Evolutionary conservation across 2,113 vertebrate genomes (phyloP).

Genomic region (Antennarius striatus): DNA sequence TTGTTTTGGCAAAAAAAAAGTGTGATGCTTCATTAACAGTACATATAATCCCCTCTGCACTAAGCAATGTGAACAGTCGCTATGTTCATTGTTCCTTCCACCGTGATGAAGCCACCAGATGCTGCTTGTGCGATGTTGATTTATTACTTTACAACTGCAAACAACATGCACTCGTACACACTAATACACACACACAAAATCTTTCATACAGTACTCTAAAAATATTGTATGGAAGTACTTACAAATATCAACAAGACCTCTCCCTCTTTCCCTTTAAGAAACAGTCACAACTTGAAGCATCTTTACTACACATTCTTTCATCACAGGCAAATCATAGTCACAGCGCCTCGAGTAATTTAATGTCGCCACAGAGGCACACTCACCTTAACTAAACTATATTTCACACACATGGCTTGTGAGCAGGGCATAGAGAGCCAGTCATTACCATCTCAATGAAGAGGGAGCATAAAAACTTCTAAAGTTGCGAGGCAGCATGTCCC

Average conservation of each 20-base stretch:
- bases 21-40: not conserved
- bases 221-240: slow-evolving; percentile 15
- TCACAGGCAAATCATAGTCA: slow-evolving; percentile 60
- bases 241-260: slow-evolving; percentile 41
- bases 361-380: slow-evolving; percentile 59
- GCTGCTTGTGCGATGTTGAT: slow-evolving; percentile 29
- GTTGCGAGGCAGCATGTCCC: slow-evolving; percentile 46
- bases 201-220: not conserved
- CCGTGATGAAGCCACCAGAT: slow-evolving; percentile 11
- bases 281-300: slow-evolving; percentile 48
- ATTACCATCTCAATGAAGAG: slow-evolving; percentile 60
- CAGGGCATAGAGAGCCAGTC: slow-evolving; percentile 43
- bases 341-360: slow-evolving; percentile 57
- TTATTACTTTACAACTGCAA: slow-evolving; percentile 1
- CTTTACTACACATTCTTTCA: slow-evolving; percentile 51
- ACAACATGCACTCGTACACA: not conserved
- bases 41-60: not conserved
- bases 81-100: not conserved
- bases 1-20: not conserved
- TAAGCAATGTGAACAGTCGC: slow-evolving; percentile 2
- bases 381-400: slow-evolving; percentile 40
- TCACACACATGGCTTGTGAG: not conserved
- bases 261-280: slow-evolving; percentile 30
- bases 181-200: slow-evolving; percentile 8
- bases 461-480: slow-evolving; percentile 54